Conservation (phyloP, 2,797 vertebrate genomes). For the Austrolebias charrua region DNA sequence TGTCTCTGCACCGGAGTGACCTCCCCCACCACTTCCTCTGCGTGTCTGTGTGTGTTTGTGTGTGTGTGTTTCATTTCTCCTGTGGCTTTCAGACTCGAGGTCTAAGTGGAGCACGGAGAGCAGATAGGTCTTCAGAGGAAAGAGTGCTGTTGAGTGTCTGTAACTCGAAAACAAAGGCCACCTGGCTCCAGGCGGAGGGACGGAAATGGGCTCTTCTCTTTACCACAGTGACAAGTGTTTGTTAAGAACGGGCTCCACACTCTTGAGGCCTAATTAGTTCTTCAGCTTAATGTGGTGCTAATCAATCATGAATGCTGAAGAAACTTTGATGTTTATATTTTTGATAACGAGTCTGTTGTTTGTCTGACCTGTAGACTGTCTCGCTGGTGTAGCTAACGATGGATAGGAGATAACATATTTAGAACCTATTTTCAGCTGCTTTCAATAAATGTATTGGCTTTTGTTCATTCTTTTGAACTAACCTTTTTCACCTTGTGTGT, state of each 20-base stretch:
- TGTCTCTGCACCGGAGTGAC: constrained; percentile 72
- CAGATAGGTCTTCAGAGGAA: constrained; percentile 69
- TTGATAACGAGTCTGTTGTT: constrained; percentile 30
- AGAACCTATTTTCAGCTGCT: background rate
- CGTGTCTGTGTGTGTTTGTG: constrained; percentile 57
- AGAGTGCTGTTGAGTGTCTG: constrained; percentile 54
- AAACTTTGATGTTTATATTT: constrained; percentile 55
- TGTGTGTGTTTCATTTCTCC: constrained; percentile 68
- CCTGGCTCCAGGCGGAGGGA: constrained; percentile 60
- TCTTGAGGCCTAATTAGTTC: constrained; percentile 65
- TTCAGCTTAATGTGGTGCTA: constrained; percentile 54
- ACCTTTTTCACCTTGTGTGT: background rate
- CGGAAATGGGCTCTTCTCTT: constrained; percentile 45
- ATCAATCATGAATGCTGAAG: constrained; percentile 57
- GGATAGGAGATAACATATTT: background rate
- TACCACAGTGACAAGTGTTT: constrained; percentile 41
- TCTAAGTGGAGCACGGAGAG: constrained; percentile 75
- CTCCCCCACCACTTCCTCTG: constrained; percentile 79
- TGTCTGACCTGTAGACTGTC: constrained; percentile 30
- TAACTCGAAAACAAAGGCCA: constrained; percentile 70
- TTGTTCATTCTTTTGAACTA: constrained; percentile 5
- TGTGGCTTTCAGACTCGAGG: constrained; percentile 70
- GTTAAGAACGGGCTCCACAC: constrained; percentile 53
- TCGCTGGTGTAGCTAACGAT: background rate
- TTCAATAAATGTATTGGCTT: background rate